Base-by-base conservation (phyloP, 2,113 vertebrate genomes). In the Entomyzon cyanotis region DNA sequence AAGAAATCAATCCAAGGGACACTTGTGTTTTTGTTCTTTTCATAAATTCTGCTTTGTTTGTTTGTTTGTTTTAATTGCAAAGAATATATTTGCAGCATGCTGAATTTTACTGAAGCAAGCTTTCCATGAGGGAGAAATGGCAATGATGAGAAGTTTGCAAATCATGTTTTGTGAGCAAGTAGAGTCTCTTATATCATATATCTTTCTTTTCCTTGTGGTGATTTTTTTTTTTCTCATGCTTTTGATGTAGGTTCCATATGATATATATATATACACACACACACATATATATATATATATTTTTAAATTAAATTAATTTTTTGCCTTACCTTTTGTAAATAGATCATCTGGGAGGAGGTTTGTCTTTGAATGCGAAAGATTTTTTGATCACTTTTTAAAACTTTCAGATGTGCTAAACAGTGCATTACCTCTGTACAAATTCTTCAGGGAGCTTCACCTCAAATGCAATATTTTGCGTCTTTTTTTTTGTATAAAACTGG, bases 381-480 rank as follows among this genome's bases (percentile, higher is more conserved):
- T 97, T 94, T 95, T 96, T 96, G 97, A 97, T 97, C 92, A 95
- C 80, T 97, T 98, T 97, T 97, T 95, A 96, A 94, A 90, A 96
- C 95, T 94, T 97, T 97, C 88, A 96, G 93, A 97, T 97, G 97
- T 97, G 97, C 97, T 97, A 96, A 97, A 96, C 97, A 98, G 98
- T 98, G 95, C 97, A 97, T 98, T 97, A 98, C 97, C 98, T 97
- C 97, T 98, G 98, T 98, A 98, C 90, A 98, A 98, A 98, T 97
- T 98, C 97, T 99, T 99, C 99, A 99, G 99, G 99, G 98, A 99
- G 98, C 92, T 96, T 98, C 97, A 98, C 97, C 98, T 98, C 97
- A 98, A 99, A 98, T 99, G 98, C 98, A 99, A 98, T 98, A 98
- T 97, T 97, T 98, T 97, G 96, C 91, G 90, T 97, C 87, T 91